These are phyloP conservation scores for Peucedramus taeniatus DNA, from an alignment of 2,113 vertebrate species.

Conservation along the genomic window DNA sequence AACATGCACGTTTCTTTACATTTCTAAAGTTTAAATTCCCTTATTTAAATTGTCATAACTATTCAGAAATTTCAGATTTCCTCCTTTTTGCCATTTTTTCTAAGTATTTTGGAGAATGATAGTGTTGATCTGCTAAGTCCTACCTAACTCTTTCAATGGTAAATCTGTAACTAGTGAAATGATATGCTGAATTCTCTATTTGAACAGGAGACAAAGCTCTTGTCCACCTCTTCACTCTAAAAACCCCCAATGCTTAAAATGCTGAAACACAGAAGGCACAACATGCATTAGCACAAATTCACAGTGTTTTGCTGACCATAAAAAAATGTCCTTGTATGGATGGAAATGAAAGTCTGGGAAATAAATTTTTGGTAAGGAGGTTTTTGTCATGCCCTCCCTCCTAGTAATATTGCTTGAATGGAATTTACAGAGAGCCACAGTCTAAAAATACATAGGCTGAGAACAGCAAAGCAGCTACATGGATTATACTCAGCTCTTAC, in stretches of 20 bases:
- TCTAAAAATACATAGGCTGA: slow-evolving; percentile 15
- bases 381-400: neutral
- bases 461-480: slow-evolving; percentile 13
- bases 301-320: neutral
- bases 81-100: neutral
- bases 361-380: neutral
- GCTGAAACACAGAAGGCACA: neutral
- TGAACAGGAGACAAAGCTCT: neutral
- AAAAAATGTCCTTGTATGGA: neutral
- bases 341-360: neutral
- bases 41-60: neutral
- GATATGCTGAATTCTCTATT: neutral
- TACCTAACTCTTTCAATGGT: neutral
- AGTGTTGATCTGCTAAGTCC: neutral
- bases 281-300: neutral
- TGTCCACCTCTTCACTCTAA: neutral
- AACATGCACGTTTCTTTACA: neutral
- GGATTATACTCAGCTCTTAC: neutral
- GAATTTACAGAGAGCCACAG: neutral
- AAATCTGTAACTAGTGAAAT: neutral
- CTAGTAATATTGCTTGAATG: neutral
- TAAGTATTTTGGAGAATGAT: neutral
- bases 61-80: neutral
- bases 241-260: neutral
- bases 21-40: neutral